Conservation (phyloP, 1,140 invertebrate species). For the Samia ricini region DNA sequence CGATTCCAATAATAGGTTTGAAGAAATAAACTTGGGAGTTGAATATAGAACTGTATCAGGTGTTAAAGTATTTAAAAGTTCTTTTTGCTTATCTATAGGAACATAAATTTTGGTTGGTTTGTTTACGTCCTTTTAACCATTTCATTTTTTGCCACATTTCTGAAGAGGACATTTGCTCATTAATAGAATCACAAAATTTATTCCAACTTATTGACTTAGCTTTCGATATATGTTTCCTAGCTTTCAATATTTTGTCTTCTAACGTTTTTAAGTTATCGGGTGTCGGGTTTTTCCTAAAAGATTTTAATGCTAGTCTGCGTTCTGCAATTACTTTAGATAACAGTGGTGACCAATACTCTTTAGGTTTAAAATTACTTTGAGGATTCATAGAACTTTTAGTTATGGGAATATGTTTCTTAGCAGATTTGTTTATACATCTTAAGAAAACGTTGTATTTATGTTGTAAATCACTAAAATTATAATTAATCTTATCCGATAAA, state of each 20-base stretch:
- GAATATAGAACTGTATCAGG: neutral
- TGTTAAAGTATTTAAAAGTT: slow-evolving; percentile 12
- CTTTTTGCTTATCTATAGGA: slow-evolving; percentile 12
- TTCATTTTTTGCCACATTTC: slow-evolving; percentile 35
- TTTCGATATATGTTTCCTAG: slow-evolving; percentile 15
- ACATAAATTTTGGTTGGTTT: neutral
- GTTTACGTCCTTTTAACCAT: slow-evolving; percentile 25
- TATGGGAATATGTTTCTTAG: slow-evolving; percentile 16
- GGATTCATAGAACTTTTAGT: slow-evolving; percentile 14
- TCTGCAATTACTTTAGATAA: slow-evolving; percentile 20
- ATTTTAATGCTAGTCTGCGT: slow-evolving; percentile 12
- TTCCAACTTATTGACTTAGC: slow-evolving; percentile 25
- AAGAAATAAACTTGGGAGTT: neutral
- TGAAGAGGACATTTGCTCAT: slow-evolving; percentile 16
- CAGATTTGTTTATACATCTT: slow-evolving; percentile 1
- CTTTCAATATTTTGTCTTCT: slow-evolving; percentile 9
- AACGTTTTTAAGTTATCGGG: slow-evolving; percentile 10
- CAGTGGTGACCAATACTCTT: slow-evolving; percentile 16
- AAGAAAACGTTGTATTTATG: slow-evolving; percentile 11
- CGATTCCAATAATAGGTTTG: no score
- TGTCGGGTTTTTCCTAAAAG: slow-evolving; percentile 17
- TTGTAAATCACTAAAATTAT: slow-evolving; percentile 6
- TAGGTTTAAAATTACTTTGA: slow-evolving; percentile 11
- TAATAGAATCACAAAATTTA: slow-evolving; percentile 24
- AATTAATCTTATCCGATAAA: neutral